Evolutionary conservation across 1,140 invertebrate species (phyloP).

Genomic region (Medauroidea extradentata): DNA sequence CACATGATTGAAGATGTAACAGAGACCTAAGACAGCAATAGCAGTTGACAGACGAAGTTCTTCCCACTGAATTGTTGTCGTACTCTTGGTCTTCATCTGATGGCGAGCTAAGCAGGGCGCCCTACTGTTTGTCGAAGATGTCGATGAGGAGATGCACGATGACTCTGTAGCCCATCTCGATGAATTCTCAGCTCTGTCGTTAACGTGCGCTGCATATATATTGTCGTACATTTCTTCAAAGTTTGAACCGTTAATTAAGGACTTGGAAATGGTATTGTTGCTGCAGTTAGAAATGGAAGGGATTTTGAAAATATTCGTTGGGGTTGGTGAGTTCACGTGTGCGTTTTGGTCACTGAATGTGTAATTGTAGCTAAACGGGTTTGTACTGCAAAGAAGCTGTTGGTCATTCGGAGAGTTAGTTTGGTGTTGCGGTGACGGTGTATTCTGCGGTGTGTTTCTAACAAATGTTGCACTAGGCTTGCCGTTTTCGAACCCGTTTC

Average conservation of each 20-base stretch:
- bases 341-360: too few relatives aligned
- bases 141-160: conserved; percentile 41
- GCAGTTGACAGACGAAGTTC: conserved; percentile 47
- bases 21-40: conserved; percentile 45
- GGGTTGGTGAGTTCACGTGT: too few relatives aligned
- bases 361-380: too few relatives aligned
- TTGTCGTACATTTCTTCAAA: background rate
- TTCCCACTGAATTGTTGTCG: conserved; percentile 29
- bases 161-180: conserved; percentile 40
- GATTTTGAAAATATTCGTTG: too few relatives aligned
- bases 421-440: too few relatives aligned
- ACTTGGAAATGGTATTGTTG: background rate
- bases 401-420: too few relatives aligned
- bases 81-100: conserved; percentile 19
- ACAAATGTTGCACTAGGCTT: too few relatives aligned
- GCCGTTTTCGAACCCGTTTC: too few relatives aligned
- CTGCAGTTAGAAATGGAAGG: too few relatives aligned
- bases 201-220: background rate
- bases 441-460: too few relatives aligned
- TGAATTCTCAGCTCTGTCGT: conserved; percentile 38
- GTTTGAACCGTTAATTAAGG: conserved; percentile 21
- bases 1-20: conserved; percentile 51
- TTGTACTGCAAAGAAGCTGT: too few relatives aligned
- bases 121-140: conserved; percentile 45
- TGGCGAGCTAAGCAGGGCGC: conserved; percentile 12